Conservation (phyloP, 2,797 vertebrate species). For the Pampus argenteus region DNA sequence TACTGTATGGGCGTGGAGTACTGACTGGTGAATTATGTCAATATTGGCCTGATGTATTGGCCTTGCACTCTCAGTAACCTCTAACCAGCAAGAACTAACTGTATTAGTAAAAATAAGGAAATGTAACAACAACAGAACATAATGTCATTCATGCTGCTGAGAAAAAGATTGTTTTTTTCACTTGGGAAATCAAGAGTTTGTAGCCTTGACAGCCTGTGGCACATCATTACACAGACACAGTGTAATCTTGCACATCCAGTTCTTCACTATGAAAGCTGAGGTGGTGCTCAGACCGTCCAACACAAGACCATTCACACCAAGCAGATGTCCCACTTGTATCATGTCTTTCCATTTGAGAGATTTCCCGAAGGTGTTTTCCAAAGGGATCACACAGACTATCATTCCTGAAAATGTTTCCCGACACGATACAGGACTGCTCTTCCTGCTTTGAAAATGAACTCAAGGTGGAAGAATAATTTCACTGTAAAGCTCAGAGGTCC, state of each 20-base stretch:
- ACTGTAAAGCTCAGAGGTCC: conserved; percentile 49
- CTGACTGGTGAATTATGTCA: background rate
- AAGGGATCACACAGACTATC: conserved; percentile 56
- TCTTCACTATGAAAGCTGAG: conserved; percentile 43
- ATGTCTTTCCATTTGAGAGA: conserved; percentile 62
- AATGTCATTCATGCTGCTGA: conserved; percentile 36
- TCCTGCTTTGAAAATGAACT: conserved; percentile 62
- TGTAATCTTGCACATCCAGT: conserved; percentile 53
- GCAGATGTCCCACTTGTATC: conserved; percentile 43
- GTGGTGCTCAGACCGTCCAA: conserved; percentile 33
- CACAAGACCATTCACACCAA: conserved; percentile 44
- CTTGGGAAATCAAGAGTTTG: conserved; percentile 71
- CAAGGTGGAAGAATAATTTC: conserved; percentile 55
- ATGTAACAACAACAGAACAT: conserved; percentile 23
- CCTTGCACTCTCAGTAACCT: background rate
- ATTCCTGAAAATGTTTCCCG: conserved; percentile 65
- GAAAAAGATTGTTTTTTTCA: conserved; percentile 48
- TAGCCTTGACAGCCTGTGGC: conserved; percentile 58
- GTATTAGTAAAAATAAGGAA: conserved; percentile 33
- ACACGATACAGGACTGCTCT: conserved; percentile 36
- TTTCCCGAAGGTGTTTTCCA: conserved; percentile 69
- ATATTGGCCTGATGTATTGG: background rate
- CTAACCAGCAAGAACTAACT: conserved; percentile 8
- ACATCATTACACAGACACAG: conserved; percentile 67
- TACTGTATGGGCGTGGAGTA: background rate